Evolutionary conservation across 2,113 vertebrate genomes (phyloP).

Genomic region (Sula dactylatra): DNA sequence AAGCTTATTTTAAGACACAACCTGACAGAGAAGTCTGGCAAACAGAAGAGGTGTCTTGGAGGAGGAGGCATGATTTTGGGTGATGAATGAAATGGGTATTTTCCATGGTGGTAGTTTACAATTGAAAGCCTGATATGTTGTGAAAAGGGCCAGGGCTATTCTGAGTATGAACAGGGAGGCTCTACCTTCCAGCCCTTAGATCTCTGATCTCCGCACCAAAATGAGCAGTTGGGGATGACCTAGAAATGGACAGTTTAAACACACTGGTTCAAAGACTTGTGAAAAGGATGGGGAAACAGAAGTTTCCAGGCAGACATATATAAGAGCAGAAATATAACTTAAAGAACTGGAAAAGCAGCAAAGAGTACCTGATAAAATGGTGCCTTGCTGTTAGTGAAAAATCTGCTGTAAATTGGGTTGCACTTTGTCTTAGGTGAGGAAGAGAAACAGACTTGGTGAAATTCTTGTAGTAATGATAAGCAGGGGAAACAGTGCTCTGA

Average conservation of each 20-base stretch:
- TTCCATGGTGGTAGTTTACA: not conserved
- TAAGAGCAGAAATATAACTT: not conserved
- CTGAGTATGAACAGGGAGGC: not conserved
- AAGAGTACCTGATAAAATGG: not conserved
- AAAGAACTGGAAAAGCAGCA: not conserved
- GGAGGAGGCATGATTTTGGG: not conserved
- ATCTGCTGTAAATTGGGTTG: not conserved
- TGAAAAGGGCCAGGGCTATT: not conserved
- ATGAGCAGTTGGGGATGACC: not conserved
- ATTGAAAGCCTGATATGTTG: not conserved
- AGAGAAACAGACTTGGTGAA: not conserved
- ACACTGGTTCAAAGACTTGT: not conserved
- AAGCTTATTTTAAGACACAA: not conserved
- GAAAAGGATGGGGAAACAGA: not conserved
- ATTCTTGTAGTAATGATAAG: not conserved
- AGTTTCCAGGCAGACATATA: not conserved
- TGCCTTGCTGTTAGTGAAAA: not conserved
- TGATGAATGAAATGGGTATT: not conserved
- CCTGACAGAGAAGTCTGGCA: not conserved
- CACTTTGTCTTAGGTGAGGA: not conserved
- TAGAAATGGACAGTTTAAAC: not conserved
- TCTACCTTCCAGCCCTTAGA: not conserved
- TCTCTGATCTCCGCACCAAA: not conserved
- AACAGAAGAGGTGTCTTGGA: not conserved
- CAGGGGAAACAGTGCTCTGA: not conserved